A percentile compares a stretch with the other conserved stretches of the same genome.
These are phyloP conservation scores for Ceramica pisi DNA, from an alignment of 2,888 invertebrate genomes.

Conservation along the genomic window DNA sequence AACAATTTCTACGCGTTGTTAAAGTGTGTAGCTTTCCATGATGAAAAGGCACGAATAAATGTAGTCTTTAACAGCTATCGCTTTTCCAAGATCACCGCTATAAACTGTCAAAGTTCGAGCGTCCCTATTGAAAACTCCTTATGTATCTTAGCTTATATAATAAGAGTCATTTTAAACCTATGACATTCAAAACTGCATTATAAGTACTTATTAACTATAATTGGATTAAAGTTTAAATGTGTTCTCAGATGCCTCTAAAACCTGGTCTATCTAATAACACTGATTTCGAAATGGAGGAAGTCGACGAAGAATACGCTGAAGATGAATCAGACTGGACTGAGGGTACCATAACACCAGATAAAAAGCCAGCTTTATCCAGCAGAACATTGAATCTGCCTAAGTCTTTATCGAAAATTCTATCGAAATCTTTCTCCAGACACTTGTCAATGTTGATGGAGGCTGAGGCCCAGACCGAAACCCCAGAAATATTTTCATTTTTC, in stretches of 20 bases:
- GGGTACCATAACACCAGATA: constrained; percentile 61
- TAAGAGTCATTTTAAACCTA: neutral
- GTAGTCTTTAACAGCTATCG: no score
- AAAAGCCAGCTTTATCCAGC: constrained; percentile 42
- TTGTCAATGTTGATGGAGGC: constrained; percentile 71
- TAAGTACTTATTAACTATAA: no score
- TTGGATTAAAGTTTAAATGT: neutral
- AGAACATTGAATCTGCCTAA: constrained; percentile 68
- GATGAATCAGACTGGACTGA: constrained; percentile 78
- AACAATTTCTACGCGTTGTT: no score
- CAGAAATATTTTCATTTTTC: constrained; percentile 38
- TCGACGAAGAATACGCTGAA: constrained; percentile 65
- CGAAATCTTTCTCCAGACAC: constrained; percentile 74
- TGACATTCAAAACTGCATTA: neutral
- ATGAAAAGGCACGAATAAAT: no score
- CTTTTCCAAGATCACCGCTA: no score
- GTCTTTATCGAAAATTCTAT: constrained; percentile 61
- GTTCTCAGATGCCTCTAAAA: constrained; percentile 57
- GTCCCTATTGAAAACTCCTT: no score
- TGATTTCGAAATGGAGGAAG: constrained; percentile 64
- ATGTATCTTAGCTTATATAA: neutral
- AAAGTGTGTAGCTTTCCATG: no score
- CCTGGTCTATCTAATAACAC: constrained; percentile 69
- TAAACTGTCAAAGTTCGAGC: no score
- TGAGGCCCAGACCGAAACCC: constrained; percentile 25